Conservation (phyloP, 2,113 vertebrate genomes). For the Strix uralensis region DNA sequence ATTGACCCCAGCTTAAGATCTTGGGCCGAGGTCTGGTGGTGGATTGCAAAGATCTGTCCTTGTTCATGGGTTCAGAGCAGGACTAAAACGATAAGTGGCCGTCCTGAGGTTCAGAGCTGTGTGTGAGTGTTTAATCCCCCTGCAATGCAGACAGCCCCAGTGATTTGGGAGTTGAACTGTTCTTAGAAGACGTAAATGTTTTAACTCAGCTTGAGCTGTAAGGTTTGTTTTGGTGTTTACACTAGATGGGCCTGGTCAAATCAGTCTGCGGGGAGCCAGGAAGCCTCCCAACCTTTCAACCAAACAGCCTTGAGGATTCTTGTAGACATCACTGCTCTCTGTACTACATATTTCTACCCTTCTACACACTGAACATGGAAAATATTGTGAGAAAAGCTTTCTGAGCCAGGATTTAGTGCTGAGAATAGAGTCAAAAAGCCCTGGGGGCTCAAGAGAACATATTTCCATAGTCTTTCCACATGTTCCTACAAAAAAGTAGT, state of each 20-base stretch:
- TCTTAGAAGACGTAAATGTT: neutral
- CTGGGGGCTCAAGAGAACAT: neutral
- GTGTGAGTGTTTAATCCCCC: neutral
- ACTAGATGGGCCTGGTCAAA: neutral
- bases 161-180: neutral
- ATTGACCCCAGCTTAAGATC: neutral
- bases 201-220: neutral
- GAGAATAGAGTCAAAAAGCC: slow-evolving; percentile 48
- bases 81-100: neutral
- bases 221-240: neutral
- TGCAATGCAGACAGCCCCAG: fast-evolving
- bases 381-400: neutral
- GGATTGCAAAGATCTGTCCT: neutral
- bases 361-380: neutral
- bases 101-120: neutral
- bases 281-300: neutral
- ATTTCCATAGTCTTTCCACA: slow-evolving; percentile 2
- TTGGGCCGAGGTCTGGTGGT: neutral
- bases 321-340: neutral
- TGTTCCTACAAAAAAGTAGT: neutral
- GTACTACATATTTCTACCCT: neutral
- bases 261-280: neutral
- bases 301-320: neutral
- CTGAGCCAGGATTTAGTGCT: neutral
- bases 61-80: neutral